A percentile compares a stretch with the other conserved stretches of the same genome.
Evolutionary conservation across 2,797 vertebrate species (phyloP).

Genomic region (Tachyglossus aculeatus): DNA sequence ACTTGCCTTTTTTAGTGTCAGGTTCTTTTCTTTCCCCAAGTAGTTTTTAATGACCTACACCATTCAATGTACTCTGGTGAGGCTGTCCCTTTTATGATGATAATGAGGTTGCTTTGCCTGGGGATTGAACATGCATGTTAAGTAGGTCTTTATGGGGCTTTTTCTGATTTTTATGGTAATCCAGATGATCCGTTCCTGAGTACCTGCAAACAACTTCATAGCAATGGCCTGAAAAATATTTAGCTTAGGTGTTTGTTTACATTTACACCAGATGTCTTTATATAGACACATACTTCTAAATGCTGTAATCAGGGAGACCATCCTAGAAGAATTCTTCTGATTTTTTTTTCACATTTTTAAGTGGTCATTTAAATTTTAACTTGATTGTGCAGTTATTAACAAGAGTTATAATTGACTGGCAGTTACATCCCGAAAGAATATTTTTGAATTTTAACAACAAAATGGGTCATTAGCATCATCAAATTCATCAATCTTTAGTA

Average conservation of each 20-base stretch:
- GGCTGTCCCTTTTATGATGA: not conserved
- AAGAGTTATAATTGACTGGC: too few species aligned
- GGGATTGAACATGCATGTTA: not conserved
- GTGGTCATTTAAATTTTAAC: too few species aligned
- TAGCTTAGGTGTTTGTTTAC: not conserved
- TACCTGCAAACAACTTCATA: constrained; percentile 16
- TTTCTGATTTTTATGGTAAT: not conserved
- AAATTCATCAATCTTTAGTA: too few species aligned
- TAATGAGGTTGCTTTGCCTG: not conserved
- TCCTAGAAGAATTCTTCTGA: not conserved
- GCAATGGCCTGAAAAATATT: not conserved
- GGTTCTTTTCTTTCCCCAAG: not conserved
- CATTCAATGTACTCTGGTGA: not conserved
- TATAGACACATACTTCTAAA: too few species aligned
- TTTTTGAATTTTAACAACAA: too few species aligned
- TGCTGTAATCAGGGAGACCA: too few species aligned
- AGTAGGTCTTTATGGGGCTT: not conserved
- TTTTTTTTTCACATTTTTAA: not conserved
- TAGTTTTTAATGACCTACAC: not conserved
- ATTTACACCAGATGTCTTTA: not conserved
- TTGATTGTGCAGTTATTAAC: too few species aligned
- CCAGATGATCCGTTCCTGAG: not conserved
- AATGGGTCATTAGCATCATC: too few species aligned
- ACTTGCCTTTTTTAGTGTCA: not conserved
- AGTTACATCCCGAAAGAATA: too few species aligned